Conservation (phyloP, 2,888 invertebrate genomes). For the Eupelmus urozonus region DNA sequence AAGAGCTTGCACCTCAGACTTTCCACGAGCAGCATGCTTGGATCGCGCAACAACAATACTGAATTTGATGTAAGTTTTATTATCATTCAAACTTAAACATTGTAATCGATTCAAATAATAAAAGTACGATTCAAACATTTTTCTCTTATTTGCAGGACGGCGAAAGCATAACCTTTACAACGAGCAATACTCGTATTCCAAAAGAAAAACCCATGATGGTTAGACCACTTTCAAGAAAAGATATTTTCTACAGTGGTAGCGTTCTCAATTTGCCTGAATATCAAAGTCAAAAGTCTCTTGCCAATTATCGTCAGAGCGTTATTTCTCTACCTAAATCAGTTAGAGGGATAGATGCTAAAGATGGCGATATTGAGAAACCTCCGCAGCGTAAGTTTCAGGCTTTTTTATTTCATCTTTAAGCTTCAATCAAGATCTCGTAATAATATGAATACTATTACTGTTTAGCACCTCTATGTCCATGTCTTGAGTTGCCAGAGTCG, state of each 20-base stretch:
- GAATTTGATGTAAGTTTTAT: slow-evolving; percentile 78
- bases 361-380: slow-evolving; percentile 83
- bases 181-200: slow-evolving; percentile 77
- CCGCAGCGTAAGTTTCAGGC: slow-evolving; percentile 81
- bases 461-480: slow-evolving; percentile 89
- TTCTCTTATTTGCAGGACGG: slow-evolving; percentile 78
- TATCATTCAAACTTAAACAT: neutral
- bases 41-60: slow-evolving; percentile 81
- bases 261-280: slow-evolving; percentile 95
- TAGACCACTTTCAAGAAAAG: slow-evolving; percentile 94
- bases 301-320: slow-evolving; percentile 94
- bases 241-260: slow-evolving; percentile 98
- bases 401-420: neutral
- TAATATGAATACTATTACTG: neutral
- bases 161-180: slow-evolving; percentile 84
- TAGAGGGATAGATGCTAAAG: slow-evolving; percentile 79
- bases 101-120: no score
- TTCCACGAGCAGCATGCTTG: slow-evolving; percentile 80
- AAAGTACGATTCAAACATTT: neutral
- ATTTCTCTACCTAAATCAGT: slow-evolving; percentile 89
- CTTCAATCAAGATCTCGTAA: neutral
- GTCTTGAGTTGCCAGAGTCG: slow-evolving; percentile 87
- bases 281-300: slow-evolving; percentile 93
- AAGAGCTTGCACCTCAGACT: slow-evolving; percentile 80
- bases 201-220: slow-evolving; percentile 85